phyloP scores from a whole-genome alignment of 2,888 invertebrate species.

The Cetonia aurata region DNA sequence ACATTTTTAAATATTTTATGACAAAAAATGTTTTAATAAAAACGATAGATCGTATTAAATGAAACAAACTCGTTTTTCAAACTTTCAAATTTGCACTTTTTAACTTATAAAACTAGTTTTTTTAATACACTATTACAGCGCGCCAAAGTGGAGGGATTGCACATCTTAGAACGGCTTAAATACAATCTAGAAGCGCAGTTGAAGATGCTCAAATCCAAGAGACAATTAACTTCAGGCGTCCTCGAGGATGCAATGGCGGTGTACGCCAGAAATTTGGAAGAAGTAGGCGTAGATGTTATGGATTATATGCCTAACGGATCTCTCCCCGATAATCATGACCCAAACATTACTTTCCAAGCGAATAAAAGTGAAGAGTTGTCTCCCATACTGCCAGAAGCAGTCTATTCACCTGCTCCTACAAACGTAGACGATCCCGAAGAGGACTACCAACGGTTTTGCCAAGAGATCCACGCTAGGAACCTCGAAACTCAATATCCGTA shows the following conservation, averaged over 20 bases:
- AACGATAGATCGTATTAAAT: too few relatives aligned
- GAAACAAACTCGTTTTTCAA: too few relatives aligned
- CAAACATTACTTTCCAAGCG: too few relatives aligned
- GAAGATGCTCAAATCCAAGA: conserved; percentile 56
- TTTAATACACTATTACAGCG: neutral
- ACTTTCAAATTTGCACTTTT: too few relatives aligned
- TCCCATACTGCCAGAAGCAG: conserved; percentile 1
- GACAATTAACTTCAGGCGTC: conserved; percentile 52
- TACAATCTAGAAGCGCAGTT: conserved; percentile 61
- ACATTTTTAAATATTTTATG: too few relatives aligned
- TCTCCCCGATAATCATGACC: too few relatives aligned
- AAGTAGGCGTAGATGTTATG: conserved; percentile 4
- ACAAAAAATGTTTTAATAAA: too few relatives aligned
- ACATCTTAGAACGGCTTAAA: conserved; percentile 50
- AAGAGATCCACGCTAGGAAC: conserved; percentile 10
- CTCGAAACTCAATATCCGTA: neutral
- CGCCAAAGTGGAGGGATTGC: neutral
- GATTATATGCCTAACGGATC: too few relatives aligned
- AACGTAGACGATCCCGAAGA: neutral
- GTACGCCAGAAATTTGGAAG: conserved; percentile 41
- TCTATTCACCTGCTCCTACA: conserved; percentile 8
- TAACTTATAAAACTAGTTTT: neutral
- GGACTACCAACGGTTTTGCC: conserved; percentile 14
- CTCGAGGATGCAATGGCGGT: conserved; percentile 52
- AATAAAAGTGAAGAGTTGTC: too few relatives aligned